Base-by-base conservation (phyloP, 1,140 invertebrate species). In the Papilio dardanus region DNA sequence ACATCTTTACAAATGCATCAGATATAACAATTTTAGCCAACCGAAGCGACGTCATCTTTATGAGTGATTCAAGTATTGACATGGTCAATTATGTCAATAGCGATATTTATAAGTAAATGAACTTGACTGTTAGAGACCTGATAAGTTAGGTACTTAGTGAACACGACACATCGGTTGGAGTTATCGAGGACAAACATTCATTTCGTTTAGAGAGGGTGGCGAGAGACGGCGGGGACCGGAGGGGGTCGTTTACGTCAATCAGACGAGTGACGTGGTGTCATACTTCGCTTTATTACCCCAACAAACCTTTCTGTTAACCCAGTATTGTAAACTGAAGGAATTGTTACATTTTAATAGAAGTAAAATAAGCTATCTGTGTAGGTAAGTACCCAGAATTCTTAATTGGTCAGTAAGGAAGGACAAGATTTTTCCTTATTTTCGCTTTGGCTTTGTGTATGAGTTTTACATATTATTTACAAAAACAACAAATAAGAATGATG, bases 121-220 rank as follows among this genome's bases (percentile, higher is more conserved):
- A 76, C 42, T 46, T 46, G 16, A 46, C 75, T 33, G 28, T 58
- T 79, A 80, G 78, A 79, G 74, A 77, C 67, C 42, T 80, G 77
- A 80, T 79, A 83, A 79, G 68, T 67, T 50, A 75, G 76, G 74
- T 83, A 73, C 71, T 79, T 69, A 81, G 80, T 79, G 75, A 74
- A 80, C 77, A 79, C 76, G 78, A 81, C 77, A 81, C 82, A 76
- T 79, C 77, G 24, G 28, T 14, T 54, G 16, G 42, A 73, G 76
- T 83, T 81, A 86, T 83, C 76, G 80, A 84, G 84, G 83, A 84
- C 82, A 83, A 86, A 87, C 86, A 86, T 84, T 85, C 85, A 85
- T 89, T 89, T 85, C 77, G 81, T 86, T 88, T 86, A 88, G 85
- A 83, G 81, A 74, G 87, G 87, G 86, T 83, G 83, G 80, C 67